These are phyloP conservation scores for Uloborus diversus DNA, from an alignment of 1,140 invertebrate species.

Conservation along the genomic window DNA sequence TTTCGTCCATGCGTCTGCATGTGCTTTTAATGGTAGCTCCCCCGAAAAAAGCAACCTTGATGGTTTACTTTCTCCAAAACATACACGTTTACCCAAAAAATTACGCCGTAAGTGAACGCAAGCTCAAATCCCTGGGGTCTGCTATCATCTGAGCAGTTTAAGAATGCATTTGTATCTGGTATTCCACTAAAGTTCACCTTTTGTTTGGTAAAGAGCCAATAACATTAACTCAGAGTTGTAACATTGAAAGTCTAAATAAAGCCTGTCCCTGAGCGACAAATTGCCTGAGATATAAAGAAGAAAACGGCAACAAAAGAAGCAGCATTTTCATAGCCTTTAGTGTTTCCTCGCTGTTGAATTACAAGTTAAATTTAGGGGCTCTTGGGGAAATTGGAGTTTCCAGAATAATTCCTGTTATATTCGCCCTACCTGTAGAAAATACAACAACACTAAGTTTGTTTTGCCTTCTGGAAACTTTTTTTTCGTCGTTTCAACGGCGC, in stretches of 20 bases:
- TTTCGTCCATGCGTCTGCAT: too few relatives aligned
- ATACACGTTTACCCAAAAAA: constrained; percentile 29
- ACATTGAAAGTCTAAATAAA: constrained; percentile 49
- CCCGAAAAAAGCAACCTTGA: too few relatives aligned
- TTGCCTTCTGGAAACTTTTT: background rate
- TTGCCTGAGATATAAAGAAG: constrained; percentile 49
- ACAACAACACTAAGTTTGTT: background rate
- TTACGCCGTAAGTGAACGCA: constrained; percentile 31
- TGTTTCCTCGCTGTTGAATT: constrained; percentile 28
- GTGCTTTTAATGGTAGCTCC: too few relatives aligned
- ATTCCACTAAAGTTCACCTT: constrained; percentile 47
- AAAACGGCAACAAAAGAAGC: constrained; percentile 17
- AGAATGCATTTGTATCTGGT: constrained; percentile 53
- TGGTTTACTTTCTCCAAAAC: background rate
- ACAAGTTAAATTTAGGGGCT: constrained; percentile 49
- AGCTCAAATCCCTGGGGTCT: constrained; percentile 36
- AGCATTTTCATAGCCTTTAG: constrained; percentile 42
- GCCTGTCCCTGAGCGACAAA: constrained; percentile 39
- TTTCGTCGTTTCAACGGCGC: background rate
- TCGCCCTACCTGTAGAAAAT: constrained; percentile 30
- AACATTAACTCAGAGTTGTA: constrained; percentile 40
- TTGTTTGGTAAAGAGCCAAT: constrained; percentile 53
- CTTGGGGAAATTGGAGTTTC: constrained; percentile 34
- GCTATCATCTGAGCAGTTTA: constrained; percentile 49
- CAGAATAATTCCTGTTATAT: constrained; percentile 11